phyloP scores from a whole-genome alignment of 2,888 invertebrate species.

The Eupithecia tripunctaria region DNA sequence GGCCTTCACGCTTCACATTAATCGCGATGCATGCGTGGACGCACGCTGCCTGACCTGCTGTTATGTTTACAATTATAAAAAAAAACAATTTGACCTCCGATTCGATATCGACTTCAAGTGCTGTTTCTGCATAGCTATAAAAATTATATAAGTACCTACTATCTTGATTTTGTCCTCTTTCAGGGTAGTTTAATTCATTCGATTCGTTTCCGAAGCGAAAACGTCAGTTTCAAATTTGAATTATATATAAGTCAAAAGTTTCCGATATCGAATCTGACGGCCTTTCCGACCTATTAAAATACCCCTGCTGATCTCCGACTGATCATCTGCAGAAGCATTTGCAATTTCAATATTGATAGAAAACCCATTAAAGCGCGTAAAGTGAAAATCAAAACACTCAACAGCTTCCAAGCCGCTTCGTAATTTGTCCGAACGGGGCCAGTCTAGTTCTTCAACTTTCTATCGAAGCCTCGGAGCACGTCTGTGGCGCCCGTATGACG shows the following conservation, averaged over 20 bases:
- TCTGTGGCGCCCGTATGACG: constrained; percentile 67
- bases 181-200: too few relatives aligned
- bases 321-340: neutral
- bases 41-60: constrained; percentile 59
- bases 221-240: too few relatives aligned
- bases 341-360: constrained; percentile 12
- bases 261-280: too few relatives aligned
- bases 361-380: constrained; percentile 33
- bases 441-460: constrained; percentile 82
- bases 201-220: too few relatives aligned
- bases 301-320: neutral
- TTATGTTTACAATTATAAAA: constrained; percentile 52
- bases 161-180: neutral
- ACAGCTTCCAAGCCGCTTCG: constrained; percentile 62
- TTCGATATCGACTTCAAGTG: constrained; percentile 2
- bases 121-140: neutral
- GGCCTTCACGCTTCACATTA: constrained; percentile 72
- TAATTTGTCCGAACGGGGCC: constrained; percentile 68
- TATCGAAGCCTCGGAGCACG: constrained; percentile 70
- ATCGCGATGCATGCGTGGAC: constrained; percentile 62
- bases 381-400: constrained; percentile 67
- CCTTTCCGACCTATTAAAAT: too few relatives aligned
- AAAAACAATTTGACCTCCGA: constrained; percentile 38
- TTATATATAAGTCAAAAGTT: too few relatives aligned
- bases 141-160: neutral